Evolutionary conservation across 2,797 vertebrate species (phyloP).

Genomic region (Benthosema pterotum): DNA sequence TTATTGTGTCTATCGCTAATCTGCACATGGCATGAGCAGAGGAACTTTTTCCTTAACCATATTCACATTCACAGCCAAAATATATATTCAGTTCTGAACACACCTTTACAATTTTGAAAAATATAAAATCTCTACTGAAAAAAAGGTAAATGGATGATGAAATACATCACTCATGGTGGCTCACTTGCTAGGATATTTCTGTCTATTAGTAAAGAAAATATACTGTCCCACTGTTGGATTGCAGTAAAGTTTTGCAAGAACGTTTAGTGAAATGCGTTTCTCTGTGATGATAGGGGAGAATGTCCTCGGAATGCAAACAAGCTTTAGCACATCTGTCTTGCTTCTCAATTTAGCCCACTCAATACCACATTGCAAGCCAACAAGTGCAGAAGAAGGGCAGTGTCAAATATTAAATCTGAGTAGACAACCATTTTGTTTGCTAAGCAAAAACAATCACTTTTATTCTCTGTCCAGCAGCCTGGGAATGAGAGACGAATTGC

Average conservation of each 20-base stretch:
- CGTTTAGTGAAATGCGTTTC: conserved; percentile 3
- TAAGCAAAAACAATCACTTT: conserved; percentile 31
- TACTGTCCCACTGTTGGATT: conserved; percentile 2
- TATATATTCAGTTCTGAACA: too few relatives aligned
- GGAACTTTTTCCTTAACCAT: too few relatives aligned
- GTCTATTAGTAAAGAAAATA: neutral
- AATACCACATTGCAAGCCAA: conserved; percentile 26
- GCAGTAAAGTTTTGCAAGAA: neutral
- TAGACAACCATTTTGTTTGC: conserved; percentile 37
- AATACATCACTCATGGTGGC: too few relatives aligned
- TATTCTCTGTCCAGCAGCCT: conserved; percentile 16
- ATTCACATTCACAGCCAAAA: too few relatives aligned
- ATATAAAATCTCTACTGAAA: too few relatives aligned
- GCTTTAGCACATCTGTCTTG: conserved; percentile 43
- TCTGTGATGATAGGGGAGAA: conserved; percentile 13
- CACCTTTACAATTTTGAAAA: too few relatives aligned
- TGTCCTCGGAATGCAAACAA: conserved; percentile 26
- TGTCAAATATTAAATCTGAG: conserved; percentile 26
- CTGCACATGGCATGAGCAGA: too few relatives aligned
- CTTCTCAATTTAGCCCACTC: conserved; percentile 19
- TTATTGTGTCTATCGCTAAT: too few relatives aligned
- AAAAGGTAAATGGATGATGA: too few relatives aligned
- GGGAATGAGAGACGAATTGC: conserved; percentile 37
- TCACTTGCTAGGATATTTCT: neutral
- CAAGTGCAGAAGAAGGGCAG: conserved; percentile 17